These are phyloP conservation scores for Callionymus lyra DNA, from an alignment of 2,113 vertebrate genomes.

Conservation along the genomic window DNA sequence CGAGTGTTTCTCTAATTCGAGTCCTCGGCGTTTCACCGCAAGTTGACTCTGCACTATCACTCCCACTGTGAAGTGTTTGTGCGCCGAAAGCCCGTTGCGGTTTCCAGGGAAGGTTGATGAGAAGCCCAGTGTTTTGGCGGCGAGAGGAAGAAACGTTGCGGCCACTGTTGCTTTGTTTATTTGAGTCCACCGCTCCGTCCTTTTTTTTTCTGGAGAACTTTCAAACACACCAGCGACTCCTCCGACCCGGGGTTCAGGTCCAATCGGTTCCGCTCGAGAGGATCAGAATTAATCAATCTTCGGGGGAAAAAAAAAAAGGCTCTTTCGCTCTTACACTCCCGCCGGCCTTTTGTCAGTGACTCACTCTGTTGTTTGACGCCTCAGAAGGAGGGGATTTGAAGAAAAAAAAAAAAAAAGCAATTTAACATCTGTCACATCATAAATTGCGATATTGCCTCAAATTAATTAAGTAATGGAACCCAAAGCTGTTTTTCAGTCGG, in stretches of 20 bases:
- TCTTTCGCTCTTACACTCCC: conserved; percentile 21
- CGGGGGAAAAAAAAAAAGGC: conserved; percentile 28
- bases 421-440: conserved; percentile 22
- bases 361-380: conserved; percentile 11
- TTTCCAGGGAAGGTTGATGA: conserved; percentile 40
- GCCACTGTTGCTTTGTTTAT: conserved; percentile 38
- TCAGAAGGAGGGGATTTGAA: conserved; percentile 6
- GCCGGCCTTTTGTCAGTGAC: conserved; percentile 28
- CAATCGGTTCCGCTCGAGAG: conserved; percentile 24
- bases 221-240: background rate
- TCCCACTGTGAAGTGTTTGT: conserved; percentile 17
- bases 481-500: background rate
- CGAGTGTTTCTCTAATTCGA: no score
- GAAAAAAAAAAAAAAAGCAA: no score
- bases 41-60: conserved; percentile 17
- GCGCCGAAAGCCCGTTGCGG: conserved; percentile 22
- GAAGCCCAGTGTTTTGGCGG: conserved; percentile 50
- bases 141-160: conserved; percentile 25
- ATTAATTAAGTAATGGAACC: conserved; percentile 30
- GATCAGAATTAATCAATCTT: conserved; percentile 35
- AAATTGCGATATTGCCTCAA: conserved; percentile 4
- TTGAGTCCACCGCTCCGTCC: conserved; percentile 15
- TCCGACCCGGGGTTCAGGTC: conserved; percentile 22
- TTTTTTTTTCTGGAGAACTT: no score
- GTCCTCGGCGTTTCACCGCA: conserved; percentile 1